Percentiles rank a stretch among this genome's conserved stretches.
Evolutionary conservation across 2,113 vertebrate species (phyloP).

Genomic region (Struthidea cinerea): DNA sequence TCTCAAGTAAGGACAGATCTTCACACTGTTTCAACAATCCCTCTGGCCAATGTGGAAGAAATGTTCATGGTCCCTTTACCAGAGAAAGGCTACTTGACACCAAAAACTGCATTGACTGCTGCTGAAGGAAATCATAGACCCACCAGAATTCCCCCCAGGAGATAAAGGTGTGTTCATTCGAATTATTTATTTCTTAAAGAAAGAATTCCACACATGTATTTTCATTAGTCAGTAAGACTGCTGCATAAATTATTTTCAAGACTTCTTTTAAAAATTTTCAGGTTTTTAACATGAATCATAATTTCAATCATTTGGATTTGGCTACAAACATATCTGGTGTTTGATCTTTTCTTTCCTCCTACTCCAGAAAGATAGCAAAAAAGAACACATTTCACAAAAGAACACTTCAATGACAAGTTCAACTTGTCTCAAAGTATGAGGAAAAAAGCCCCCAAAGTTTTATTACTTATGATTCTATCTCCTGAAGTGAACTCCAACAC

Average conservation of each 20-base stretch:
- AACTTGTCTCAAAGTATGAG: neutral
- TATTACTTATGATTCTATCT: neutral
- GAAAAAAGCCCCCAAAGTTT: neutral
- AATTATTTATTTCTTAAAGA: neutral
- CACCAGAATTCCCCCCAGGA: neutral
- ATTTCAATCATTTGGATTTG: neutral
- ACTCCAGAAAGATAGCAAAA: neutral
- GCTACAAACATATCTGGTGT: neutral
- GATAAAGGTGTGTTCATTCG: neutral
- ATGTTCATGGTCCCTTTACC: neutral
- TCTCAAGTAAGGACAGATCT: neutral
- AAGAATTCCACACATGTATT: neutral
- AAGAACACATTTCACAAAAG: neutral
- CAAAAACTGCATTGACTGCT: neutral
- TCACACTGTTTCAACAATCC: neutral
- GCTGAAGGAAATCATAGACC: neutral
- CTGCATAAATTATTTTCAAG: neutral
- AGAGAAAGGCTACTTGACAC: neutral
- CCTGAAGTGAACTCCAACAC: constrained; percentile 12
- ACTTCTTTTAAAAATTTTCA: neutral
- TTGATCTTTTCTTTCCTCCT: neutral
- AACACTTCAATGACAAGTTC: neutral
- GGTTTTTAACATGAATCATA: neutral
- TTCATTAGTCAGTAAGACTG: neutral
- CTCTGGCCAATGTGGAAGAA: neutral